phyloP scores from a whole-genome alignment of 2,797 vertebrate genomes.

The Channa striata region DNA sequence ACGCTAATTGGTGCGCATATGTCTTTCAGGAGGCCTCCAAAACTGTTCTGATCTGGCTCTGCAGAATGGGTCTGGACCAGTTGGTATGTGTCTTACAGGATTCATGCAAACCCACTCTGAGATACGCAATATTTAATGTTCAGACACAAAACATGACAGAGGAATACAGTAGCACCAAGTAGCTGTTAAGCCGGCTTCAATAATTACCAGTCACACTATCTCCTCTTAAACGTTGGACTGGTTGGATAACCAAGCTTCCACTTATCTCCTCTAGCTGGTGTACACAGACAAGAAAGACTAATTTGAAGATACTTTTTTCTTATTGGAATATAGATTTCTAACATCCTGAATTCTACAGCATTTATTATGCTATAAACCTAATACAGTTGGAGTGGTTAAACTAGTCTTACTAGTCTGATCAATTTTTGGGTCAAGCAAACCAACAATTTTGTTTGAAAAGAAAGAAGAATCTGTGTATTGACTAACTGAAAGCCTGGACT shows the following conservation, averaged over 20 bases:
- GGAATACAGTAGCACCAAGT: too few relatives aligned
- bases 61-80: conserved; percentile 73
- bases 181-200: not conserved
- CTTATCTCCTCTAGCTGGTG: not conserved
- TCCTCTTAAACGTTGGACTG: conserved; percentile 8
- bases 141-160: not conserved
- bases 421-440: not conserved
- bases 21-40: conserved; percentile 62
- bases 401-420: not conserved
- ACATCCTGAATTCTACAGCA: not conserved
- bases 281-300: conserved; percentile 18
- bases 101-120: conserved; percentile 9
- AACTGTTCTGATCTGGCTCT: conserved; percentile 58
- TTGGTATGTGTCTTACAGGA: conserved; percentile 57
- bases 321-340: not conserved
- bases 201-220: not conserved
- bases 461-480: too few relatives aligned
- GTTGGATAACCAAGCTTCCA: not conserved
- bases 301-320: conserved; percentile 7
- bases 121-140: not conserved
- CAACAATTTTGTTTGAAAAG: too few relatives aligned
- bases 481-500: too few relatives aligned
- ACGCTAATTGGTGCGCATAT: conserved; percentile 13
- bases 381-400: not conserved
- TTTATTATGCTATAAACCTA: not conserved